phyloP scores from a whole-genome alignment of 2,113 vertebrate genomes.

The Rhegmatorhina hoffmannsi region DNA sequence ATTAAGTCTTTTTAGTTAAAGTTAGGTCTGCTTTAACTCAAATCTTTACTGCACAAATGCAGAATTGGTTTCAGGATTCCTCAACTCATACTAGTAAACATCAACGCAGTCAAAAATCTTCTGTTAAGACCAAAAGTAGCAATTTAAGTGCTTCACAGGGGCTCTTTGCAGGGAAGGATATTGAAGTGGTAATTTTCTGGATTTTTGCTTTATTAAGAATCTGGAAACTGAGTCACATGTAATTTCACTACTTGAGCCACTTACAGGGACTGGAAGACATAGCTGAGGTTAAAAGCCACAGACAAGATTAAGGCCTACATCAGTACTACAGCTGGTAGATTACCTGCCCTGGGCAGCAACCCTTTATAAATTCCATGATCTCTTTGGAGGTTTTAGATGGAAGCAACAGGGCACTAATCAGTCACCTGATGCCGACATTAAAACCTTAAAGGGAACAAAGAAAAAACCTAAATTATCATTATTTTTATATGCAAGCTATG shows the following conservation, averaged over 20 bases:
- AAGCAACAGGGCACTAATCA: background rate
- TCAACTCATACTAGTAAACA: background rate
- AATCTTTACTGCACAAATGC: background rate
- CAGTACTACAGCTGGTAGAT: background rate
- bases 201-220: background rate
- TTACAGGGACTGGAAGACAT: background rate
- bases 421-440: background rate
- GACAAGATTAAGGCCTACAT: background rate
- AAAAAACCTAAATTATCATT: background rate
- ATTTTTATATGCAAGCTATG: background rate
- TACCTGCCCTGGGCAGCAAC: background rate
- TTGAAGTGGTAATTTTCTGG: background rate
- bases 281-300: background rate
- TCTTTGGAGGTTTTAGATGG: background rate
- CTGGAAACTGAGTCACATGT: background rate
- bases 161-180: background rate
- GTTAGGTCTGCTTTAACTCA: background rate
- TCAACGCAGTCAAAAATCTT: accelerated
- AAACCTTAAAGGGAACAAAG: background rate
- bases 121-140: background rate
- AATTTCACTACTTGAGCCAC: background rate
- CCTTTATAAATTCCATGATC: background rate
- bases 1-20: background rate
- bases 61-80: background rate
- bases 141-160: background rate